Base-by-base conservation (phyloP, 2,113 vertebrate genomes). In the Lophura nycthemera region DNA sequence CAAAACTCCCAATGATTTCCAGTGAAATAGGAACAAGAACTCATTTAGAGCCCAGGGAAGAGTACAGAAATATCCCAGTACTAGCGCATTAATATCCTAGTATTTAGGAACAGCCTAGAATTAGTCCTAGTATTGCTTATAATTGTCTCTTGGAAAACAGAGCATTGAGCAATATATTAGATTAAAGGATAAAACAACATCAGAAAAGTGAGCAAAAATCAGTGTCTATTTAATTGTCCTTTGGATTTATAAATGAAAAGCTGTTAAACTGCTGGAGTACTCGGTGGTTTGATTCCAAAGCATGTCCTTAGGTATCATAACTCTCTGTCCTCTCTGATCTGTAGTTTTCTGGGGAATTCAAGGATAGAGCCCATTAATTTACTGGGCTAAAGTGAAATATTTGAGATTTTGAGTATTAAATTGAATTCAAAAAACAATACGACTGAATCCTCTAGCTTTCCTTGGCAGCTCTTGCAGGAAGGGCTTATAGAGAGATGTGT, bases 1-100 rank as follows among this genome's bases (percentile, higher is more conserved):
- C 85, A 95, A 85, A 90, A 91, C 32, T 95, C 72, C 85, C 87
- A 40, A 76, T 11, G 64, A 92, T 87, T 95, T 95, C 82, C 89
- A 92, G 87, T 66, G 64, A 21, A 67, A 29, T 0, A 72, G 61
- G 85, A 92, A 78, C 69, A 86, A 90, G 61, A 78, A 77, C 5
- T 81, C 75, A 48, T 92, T 78, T 27, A 90, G 50, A 80, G 48
- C n/a, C 9, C 16, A 40, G 40, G 56, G 83, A 85, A 93, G 50
- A 57, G 65, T 83, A 7, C 63, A 89, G 88, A 69, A 83, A 67
- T 60, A 61, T 84, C 34, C 56, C 63, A 38, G 45, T 20, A 5
- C n/a, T 21, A 5, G 34, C 3, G 34, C 69, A 78, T 64, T 59
- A 8, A 63, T 14, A 8, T 21, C 56, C 32, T 24, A 52, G 42